A percentile compares a stretch with the other conserved stretches of the same genome.
phyloP scores from a whole-genome alignment of 2,113 vertebrate genomes.

The Scatophagus argus region DNA sequence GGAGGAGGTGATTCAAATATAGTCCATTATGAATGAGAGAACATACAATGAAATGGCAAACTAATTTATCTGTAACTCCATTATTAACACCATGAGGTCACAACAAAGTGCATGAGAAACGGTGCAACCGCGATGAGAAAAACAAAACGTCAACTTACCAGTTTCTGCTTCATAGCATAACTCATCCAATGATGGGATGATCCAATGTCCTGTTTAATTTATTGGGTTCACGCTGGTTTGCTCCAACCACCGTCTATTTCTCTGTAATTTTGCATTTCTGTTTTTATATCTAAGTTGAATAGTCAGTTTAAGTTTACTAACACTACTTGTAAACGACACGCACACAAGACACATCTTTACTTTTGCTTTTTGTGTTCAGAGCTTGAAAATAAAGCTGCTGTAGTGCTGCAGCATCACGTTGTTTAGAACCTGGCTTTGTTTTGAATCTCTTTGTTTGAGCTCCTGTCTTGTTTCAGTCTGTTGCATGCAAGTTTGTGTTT shows the following conservation, averaged over 20 bases:
- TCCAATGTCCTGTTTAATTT: not conserved
- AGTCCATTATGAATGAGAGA: slow-evolving; percentile 30
- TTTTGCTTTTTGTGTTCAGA: not conserved
- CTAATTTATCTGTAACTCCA: slow-evolving; percentile 8
- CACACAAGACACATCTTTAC: not conserved
- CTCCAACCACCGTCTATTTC: not conserved
- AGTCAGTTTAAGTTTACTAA: not conserved
- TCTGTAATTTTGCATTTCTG: not conserved
- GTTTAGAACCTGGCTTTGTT: not conserved
- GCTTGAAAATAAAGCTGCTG: not conserved
- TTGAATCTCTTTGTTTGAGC: no score
- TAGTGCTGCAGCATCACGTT: not conserved
- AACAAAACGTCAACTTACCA: slow-evolving; percentile 57
- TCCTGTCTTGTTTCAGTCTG: not conserved
- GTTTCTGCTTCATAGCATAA: slow-evolving; percentile 1
- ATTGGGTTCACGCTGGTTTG: not conserved
- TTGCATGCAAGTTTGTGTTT: not conserved
- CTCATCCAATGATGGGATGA: not conserved
- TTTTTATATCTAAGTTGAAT: not conserved
- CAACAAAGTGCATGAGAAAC: not conserved
- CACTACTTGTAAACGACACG: no score
- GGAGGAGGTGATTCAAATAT: not conserved
- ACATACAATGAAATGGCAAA: slow-evolving; percentile 48
- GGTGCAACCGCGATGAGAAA: not conserved
- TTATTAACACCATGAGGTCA: slow-evolving; percentile 26